Conservation (phyloP, 2,797 vertebrate species). For the Tokudaia muenninki region DNA sequence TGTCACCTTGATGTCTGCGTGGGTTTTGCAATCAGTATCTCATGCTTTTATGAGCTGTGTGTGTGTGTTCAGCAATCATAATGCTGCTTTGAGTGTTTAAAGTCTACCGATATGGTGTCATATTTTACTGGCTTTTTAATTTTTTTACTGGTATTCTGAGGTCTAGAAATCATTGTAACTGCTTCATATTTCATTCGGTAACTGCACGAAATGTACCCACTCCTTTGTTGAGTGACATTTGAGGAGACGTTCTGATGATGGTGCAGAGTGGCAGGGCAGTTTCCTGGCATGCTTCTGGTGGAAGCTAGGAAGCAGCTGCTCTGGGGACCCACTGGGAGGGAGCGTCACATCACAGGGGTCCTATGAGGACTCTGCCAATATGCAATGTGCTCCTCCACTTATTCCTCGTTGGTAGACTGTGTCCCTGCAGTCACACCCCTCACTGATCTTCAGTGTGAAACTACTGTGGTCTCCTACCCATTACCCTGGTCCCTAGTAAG, state of each 20-base stretch:
- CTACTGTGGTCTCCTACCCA: neutral
- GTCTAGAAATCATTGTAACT: neutral
- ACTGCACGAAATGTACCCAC: neutral
- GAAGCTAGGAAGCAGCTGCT: neutral
- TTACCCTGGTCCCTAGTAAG: no score
- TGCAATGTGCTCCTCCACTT: fast-evolving
- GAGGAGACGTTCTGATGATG: neutral
- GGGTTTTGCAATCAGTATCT: neutral
- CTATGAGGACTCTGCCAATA: fast-evolving
- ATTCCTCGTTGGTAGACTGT: fast-evolving
- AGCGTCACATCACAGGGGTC: neutral
- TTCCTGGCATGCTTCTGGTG: neutral
- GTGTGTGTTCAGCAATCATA: neutral
- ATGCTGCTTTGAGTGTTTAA: neutral
- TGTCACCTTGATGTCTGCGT: neutral
- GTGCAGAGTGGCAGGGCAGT: fast-evolving
- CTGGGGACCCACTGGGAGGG: no score
- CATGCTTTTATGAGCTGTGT: neutral
- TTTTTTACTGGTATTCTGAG: conserved; percentile 20
- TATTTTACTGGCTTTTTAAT: neutral
- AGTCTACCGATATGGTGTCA: neutral
- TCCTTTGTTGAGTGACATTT: neutral
- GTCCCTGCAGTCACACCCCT: neutral
- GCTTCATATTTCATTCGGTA: neutral
- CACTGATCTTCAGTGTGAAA: neutral